Percentiles rank a stretch among this genome's conserved stretches.
Evolutionary conservation across 92 coral and sea anemone genomes (phyloP).

Genomic region (Montipora capitata): DNA sequence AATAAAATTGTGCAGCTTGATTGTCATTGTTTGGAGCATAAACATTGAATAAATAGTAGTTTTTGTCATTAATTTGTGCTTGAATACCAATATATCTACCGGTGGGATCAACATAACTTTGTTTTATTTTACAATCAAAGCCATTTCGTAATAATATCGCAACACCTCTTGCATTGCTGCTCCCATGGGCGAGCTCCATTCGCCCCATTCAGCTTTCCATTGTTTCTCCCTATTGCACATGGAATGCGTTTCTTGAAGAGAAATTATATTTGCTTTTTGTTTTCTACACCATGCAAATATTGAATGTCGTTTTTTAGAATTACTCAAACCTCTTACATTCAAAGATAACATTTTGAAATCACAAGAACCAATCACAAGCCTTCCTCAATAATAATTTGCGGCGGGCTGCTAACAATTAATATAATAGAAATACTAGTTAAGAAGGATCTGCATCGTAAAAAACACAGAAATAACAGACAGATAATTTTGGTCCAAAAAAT

Average conservation of each 20-base stretch:
- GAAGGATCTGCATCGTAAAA: background rate
- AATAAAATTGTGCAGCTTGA: no score
- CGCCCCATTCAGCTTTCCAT: constrained; percentile 4
- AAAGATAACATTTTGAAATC: constrained; percentile 9
- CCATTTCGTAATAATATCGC: constrained; percentile 22
- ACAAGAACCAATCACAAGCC: background rate
- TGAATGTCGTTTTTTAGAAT: no score
- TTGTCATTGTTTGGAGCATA: no score
- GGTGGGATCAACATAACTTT: constrained; percentile 16
- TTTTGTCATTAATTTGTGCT: no score
- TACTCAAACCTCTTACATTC: background rate
- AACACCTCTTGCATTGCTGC: constrained; percentile 38
- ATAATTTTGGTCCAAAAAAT: no score
- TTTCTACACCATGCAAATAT: constrained; percentile 4
- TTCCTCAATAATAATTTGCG: background rate
- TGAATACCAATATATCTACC: constrained; percentile 16
- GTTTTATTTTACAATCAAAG: constrained; percentile 9
- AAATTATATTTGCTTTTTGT: background rate
- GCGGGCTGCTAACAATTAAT: background rate
- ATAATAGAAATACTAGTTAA: background rate
- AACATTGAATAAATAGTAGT: no score
- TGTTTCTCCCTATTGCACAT: background rate
- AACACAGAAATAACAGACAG: no score
- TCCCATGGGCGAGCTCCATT: no score
- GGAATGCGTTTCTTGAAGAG: constrained; percentile 2